Evolutionary conservation across 2,113 vertebrate species (phyloP).

Genomic region (Erythrolamprus reginae): DNA sequence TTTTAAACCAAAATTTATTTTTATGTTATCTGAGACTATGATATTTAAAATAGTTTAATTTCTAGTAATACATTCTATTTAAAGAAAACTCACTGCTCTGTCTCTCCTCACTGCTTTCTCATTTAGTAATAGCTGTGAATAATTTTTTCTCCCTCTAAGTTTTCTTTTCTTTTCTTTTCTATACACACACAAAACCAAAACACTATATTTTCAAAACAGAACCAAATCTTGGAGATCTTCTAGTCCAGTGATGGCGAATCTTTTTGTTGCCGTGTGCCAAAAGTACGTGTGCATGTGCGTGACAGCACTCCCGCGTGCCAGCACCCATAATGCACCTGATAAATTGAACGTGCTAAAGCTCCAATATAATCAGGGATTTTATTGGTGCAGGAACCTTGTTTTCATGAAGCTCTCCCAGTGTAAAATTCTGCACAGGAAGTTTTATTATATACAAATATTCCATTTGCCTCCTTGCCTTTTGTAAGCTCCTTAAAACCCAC

Average conservation of each 20-base stretch:
- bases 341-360: not conserved
- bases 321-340: too few species aligned
- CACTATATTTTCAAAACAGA: not conserved
- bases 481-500: too few species aligned
- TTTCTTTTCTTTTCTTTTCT: not conserved
- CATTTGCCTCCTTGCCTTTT: too few species aligned
- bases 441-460: not conserved
- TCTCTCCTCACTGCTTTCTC: not conserved
- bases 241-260: too few species aligned
- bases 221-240: not conserved
- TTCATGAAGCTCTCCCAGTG: not conserved
- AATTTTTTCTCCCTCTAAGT: not conserved
- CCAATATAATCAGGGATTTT: not conserved
- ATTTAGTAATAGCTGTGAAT: not conserved
- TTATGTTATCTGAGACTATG: conserved; percentile 36
- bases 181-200: not conserved
- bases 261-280: too few species aligned
- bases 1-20: conserved; percentile 26
- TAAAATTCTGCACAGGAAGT: not conserved
- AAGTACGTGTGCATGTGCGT: too few species aligned
- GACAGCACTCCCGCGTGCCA: too few species aligned
- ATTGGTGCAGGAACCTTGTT: not conserved
- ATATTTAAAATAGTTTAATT: conserved; percentile 21
- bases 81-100: not conserved
- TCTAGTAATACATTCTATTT: conserved; percentile 7